Evolutionary conservation across 2,797 vertebrate species (phyloP).

Genomic region (Notolabrus celidotus): DNA sequence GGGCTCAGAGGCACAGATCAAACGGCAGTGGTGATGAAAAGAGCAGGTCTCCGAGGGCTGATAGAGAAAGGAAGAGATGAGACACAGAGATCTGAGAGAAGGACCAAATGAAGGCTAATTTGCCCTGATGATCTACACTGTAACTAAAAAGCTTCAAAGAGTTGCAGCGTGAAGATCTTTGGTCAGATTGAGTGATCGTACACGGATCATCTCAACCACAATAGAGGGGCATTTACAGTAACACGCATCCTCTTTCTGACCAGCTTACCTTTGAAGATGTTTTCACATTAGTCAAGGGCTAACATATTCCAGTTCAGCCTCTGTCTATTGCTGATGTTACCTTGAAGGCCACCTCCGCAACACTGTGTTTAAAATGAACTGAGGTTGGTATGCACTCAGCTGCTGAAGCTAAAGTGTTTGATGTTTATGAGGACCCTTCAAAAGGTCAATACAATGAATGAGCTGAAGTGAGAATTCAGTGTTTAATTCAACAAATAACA

Average conservation of each 20-base stretch:
- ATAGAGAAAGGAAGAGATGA: slow-evolving; percentile 48
- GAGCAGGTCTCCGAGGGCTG: slow-evolving; percentile 68
- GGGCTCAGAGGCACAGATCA: slow-evolving; percentile 69
- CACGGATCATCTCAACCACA: slow-evolving; percentile 23
- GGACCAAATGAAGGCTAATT: slow-evolving; percentile 73
- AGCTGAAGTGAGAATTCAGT: background rate
- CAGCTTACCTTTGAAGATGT: slow-evolving; percentile 38
- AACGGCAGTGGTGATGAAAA: slow-evolving; percentile 74
- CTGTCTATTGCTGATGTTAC: slow-evolving; percentile 29
- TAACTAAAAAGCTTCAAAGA: slow-evolving; percentile 70
- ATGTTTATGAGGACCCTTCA: slow-evolving; percentile 20
- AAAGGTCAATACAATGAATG: slow-evolving; percentile 5
- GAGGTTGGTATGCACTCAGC: slow-evolving; percentile 11
- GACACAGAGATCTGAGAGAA: slow-evolving; percentile 66
- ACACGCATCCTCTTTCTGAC: slow-evolving; percentile 15
- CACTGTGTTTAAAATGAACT: slow-evolving; percentile 31
- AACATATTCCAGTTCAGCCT: slow-evolving; percentile 17
- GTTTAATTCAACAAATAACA: slow-evolving; percentile 9
- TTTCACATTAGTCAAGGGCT: slow-evolving; percentile 40
- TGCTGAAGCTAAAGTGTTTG: slow-evolving; percentile 31
- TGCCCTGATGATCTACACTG: slow-evolving; percentile 52
- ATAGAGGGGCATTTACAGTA: slow-evolving; percentile 6
- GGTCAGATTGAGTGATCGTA: slow-evolving; percentile 45
- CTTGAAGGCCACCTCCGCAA: slow-evolving; percentile 40
- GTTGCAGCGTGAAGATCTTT: slow-evolving; percentile 46